Conservation (phyloP, 2,888 invertebrate species). For the Buathra laborator region DNA sequence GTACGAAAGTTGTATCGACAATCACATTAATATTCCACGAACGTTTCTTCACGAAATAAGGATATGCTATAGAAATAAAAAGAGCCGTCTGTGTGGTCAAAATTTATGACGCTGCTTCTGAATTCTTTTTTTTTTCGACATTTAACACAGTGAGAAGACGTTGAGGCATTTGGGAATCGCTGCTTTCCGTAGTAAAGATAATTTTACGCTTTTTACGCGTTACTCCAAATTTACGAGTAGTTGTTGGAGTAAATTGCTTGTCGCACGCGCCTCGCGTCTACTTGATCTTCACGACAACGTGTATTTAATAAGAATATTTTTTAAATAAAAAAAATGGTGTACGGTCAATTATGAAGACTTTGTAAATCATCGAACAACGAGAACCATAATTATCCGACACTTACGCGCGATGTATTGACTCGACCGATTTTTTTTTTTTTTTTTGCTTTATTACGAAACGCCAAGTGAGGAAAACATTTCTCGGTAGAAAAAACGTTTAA, state of each 20-base stretch:
- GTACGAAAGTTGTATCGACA: constrained; percentile 1
- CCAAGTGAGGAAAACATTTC: neutral
- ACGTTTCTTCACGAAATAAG: neutral
- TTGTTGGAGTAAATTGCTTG: constrained; percentile 20
- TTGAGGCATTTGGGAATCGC: constrained; percentile 3
- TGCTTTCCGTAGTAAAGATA: neutral
- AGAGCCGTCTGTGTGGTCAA: neutral
- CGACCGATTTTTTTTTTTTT: constrained; percentile 9
- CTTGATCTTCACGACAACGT: neutral
- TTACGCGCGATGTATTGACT: constrained; percentile 16
- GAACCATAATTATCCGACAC: constrained; percentile 12
- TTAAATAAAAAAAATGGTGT: neutral
- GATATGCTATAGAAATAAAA: constrained; percentile 1
- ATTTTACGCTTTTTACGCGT: constrained; percentile 14
- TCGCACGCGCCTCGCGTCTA: constrained; percentile 7
- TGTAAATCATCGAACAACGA: constrained; percentile 1
- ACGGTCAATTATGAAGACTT: constrained; percentile 1
- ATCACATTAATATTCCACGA: constrained; percentile 49
- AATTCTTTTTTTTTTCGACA: neutral
- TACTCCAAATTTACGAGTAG: constrained; percentile 11
- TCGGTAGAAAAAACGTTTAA: neutral
- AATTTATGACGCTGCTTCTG: constrained; percentile 12
- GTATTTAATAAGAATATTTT: neutral
- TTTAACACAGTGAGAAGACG: neutral
- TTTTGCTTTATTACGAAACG: neutral